Evolutionary conservation across 1,140 invertebrate species (phyloP).

Genomic region (Holotrichia oblita): DNA sequence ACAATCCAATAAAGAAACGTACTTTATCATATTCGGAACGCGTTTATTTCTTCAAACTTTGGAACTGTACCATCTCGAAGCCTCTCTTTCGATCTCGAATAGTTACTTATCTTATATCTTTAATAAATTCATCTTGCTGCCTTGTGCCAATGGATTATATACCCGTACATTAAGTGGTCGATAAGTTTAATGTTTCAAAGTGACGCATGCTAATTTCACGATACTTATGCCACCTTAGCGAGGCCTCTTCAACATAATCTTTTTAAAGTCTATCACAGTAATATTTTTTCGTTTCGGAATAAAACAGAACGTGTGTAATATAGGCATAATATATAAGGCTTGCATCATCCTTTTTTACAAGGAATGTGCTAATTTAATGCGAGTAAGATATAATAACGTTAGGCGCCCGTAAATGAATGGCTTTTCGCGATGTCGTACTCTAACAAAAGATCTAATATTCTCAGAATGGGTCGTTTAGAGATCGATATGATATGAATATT

Average conservation of each 20-base stretch:
- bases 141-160: conserved; percentile 15
- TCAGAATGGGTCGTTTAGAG: background rate
- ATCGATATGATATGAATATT: too few species aligned
- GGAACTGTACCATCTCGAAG: background rate
- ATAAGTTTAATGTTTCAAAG: conserved; percentile 22
- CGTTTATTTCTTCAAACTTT: too few species aligned
- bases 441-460: background rate
- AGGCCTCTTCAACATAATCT: conserved; percentile 29
- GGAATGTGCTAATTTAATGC: conserved; percentile 11
- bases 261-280: conserved; percentile 32
- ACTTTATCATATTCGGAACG: too few species aligned
- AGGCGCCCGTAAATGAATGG: background rate
- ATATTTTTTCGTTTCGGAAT: conserved; percentile 22
- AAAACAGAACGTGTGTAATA: background rate
- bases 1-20: too few species aligned
- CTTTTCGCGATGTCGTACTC: background rate
- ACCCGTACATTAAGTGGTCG: conserved; percentile 25
- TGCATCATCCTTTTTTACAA: conserved; percentile 16
- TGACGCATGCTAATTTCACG: conserved; percentile 2
- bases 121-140: conserved; percentile 21
- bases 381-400: conserved; percentile 3
- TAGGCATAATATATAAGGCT: conserved; percentile 5
- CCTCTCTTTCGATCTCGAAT: background rate
- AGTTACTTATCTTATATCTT: conserved; percentile 20
- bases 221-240: conserved; percentile 24